Percentiles rank a stretch among this genome's conserved stretches.
Evolutionary conservation across 2,797 vertebrate species (phyloP).

Genomic region (Gymnothorax reevesii): DNA sequence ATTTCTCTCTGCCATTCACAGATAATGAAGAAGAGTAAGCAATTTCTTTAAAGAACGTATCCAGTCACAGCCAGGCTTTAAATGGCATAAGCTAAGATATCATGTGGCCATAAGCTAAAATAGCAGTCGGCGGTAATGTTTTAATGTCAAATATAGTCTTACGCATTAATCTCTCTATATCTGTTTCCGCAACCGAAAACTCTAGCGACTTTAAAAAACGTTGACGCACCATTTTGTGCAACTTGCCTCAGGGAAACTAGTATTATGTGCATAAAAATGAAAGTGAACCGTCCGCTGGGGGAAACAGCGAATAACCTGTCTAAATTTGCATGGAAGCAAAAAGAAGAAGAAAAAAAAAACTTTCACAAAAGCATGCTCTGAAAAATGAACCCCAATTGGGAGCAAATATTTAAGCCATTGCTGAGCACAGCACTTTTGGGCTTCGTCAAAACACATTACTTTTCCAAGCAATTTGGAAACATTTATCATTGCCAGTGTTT

Average conservation of each 20-base stretch:
- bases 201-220: neutral
- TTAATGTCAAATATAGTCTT: neutral
- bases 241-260: neutral
- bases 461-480: constrained; percentile 3
- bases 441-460: neutral
- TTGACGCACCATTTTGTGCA: neutral
- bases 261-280: neutral
- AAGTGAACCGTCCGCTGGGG: neutral
- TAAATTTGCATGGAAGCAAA: neutral
- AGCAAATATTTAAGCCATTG: constrained; percentile 1
- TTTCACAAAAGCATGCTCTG: neutral
- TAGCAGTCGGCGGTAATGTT: neutral
- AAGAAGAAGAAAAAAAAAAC: neutral
- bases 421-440: neutral
- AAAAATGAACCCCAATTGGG: neutral
- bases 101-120: neutral
- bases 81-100: neutral
- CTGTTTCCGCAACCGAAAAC: no score
- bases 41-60: neutral
- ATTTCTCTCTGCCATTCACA: neutral
- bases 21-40: neutral
- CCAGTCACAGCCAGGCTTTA: neutral
- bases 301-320: neutral
- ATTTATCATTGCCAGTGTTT: neutral
- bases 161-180: neutral